These are phyloP conservation scores for Oryzias sinensis DNA, from an alignment of 2,797 vertebrate species.

Conservation along the genomic window DNA sequence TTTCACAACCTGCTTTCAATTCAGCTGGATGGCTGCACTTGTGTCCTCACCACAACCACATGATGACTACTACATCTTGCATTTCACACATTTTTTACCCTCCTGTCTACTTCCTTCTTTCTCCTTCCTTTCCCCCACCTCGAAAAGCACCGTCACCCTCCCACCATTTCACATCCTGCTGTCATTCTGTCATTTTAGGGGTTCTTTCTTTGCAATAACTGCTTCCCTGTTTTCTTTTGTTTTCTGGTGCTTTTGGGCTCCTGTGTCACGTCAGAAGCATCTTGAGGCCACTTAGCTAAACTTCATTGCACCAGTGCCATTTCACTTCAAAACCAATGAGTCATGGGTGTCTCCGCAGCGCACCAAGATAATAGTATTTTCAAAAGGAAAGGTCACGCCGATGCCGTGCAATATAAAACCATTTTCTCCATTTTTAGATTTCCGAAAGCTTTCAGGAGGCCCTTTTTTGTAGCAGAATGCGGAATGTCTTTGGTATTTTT, in stretches of 20 bases:
- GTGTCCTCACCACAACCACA: slow-evolving; percentile 55
- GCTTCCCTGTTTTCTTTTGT: slow-evolving; percentile 38
- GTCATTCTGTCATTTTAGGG: slow-evolving; percentile 29
- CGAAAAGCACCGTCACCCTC: not conserved
- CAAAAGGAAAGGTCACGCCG: slow-evolving; percentile 33
- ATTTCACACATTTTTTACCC: slow-evolving; percentile 40
- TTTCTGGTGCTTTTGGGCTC: not conserved
- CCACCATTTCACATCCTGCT: slow-evolving; percentile 7
- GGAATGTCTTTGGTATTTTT: too few species aligned
- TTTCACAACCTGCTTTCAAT: slow-evolving; percentile 65
- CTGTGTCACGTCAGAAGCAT: slow-evolving; percentile 37
- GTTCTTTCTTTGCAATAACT: slow-evolving; percentile 37
- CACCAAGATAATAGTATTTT: slow-evolving; percentile 28
- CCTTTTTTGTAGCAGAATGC: too few species aligned
- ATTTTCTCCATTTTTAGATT: too few species aligned
- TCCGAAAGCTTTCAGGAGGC: too few species aligned
- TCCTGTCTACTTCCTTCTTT: slow-evolving; percentile 27
- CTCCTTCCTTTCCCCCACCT: slow-evolving; percentile 10
- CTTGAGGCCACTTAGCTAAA: slow-evolving; percentile 13
- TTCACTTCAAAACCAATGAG: slow-evolving; percentile 49
- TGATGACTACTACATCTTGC: slow-evolving; percentile 42
- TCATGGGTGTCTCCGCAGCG: slow-evolving; percentile 29
- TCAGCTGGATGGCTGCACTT: slow-evolving; percentile 22
- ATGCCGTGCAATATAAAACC: too few species aligned
- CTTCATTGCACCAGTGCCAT: slow-evolving; percentile 47